Conservation (phyloP, 2,113 vertebrate species). For the Xiphorhynchus elegans region DNA sequence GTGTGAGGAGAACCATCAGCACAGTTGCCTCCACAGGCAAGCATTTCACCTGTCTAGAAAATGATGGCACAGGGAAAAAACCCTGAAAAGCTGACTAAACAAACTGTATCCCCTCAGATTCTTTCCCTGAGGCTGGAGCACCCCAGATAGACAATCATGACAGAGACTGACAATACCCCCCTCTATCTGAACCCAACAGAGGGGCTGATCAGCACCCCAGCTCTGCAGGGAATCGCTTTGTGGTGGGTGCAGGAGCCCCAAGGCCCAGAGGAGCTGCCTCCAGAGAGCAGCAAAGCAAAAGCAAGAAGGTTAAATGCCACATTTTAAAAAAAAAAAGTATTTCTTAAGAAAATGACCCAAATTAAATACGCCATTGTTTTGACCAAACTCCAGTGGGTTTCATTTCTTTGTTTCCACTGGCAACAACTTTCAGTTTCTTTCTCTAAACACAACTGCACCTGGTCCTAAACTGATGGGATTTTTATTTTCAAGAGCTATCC, state of each 20-base stretch:
- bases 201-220: background rate
- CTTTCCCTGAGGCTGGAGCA: background rate
- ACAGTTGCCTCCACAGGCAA: background rate
- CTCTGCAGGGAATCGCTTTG: background rate
- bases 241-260: background rate
- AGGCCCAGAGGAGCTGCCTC: background rate
- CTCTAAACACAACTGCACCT: background rate
- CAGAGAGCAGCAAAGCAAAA: background rate
- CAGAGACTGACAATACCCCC: fast-evolving
- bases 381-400: background rate
- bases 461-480: background rate
- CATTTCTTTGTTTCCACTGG: background rate
- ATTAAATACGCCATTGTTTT: background rate
- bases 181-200: background rate
- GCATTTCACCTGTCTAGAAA: background rate
- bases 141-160: background rate
- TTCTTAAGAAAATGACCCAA: background rate
- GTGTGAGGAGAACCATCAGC: fast-evolving
- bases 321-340: background rate
- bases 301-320: background rate
- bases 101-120: background rate
- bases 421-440: conserved; percentile 36
- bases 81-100: background rate
- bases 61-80: no score
- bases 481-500: background rate